A percentile compares a stretch with the other conserved stretches of the same genome.
Evolutionary conservation across 1,140 invertebrate genomes (phyloP).

Genomic region (Bombus soroeensis): DNA sequence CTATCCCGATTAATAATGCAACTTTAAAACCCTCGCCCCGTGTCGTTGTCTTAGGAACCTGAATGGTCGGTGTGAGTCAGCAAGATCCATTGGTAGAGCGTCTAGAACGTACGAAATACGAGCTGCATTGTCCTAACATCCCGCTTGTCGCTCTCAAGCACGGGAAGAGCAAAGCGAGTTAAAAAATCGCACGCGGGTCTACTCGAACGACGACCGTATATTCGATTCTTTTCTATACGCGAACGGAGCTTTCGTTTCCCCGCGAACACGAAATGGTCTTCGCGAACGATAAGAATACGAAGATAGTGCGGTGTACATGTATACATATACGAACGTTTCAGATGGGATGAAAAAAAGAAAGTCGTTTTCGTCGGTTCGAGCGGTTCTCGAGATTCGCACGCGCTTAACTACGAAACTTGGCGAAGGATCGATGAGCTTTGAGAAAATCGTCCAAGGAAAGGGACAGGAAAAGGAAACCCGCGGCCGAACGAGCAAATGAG

Average conservation of each 20-base stretch:
- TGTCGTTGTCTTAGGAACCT: conserved; percentile 58
- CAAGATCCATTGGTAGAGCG: conserved; percentile 3
- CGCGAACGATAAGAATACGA: background rate
- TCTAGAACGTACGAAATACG: conserved; percentile 3
- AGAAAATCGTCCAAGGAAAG: background rate
- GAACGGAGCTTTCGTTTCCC: background rate
- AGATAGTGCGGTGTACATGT: background rate
- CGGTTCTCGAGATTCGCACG: background rate
- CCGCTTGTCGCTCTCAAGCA: background rate
- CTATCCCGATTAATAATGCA: conserved; percentile 69
- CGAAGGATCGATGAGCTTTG: background rate
- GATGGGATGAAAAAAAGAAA: background rate
- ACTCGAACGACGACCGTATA: background rate
- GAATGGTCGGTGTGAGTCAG: conserved; percentile 51
- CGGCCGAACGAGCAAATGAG: background rate
- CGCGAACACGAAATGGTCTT: background rate
- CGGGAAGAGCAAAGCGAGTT: background rate
- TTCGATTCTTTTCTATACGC: background rate
- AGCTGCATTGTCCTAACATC: conserved; percentile 23
- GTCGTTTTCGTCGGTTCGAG: background rate
- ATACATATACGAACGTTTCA: background rate
- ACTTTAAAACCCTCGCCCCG: conserved; percentile 56
- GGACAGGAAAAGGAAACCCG: background rate
- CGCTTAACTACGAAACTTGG: background rate
- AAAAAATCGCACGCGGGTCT: background rate